Evolutionary conservation across 2,888 invertebrate species (phyloP).

Genomic region (Melanophora roralis): DNA sequence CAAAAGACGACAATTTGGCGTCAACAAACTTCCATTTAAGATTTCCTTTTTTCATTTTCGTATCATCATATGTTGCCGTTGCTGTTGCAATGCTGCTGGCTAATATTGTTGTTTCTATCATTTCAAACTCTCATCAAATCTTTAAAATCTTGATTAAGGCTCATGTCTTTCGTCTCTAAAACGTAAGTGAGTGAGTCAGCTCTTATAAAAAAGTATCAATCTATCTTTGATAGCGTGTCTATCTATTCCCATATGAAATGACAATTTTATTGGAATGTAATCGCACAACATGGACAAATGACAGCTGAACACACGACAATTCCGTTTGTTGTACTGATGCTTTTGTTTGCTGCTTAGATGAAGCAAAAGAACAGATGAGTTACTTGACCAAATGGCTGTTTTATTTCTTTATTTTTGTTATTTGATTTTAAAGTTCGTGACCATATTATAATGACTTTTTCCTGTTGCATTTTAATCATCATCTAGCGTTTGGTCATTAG

Average conservation of each 20-base stretch:
- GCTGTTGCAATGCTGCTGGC: not conserved
- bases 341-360: not conserved
- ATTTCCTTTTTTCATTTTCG: constrained; percentile 8
- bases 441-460: constrained; percentile 65
- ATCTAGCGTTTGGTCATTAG: constrained; percentile 9
- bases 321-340: constrained; percentile 13
- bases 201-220: constrained; percentile 40
- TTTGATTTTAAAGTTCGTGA: constrained; percentile 63
- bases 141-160: constrained; percentile 49
- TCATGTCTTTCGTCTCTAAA: constrained; percentile 29
- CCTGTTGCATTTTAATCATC: constrained; percentile 56
- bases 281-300: constrained; percentile 62
- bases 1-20: constrained; percentile 61
- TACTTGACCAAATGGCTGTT: constrained; percentile 2
- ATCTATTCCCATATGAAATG: constrained; percentile 58
- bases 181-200: not conserved
- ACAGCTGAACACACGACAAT: constrained; percentile 61
- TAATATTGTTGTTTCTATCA: constrained; percentile 5
- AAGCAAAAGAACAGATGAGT: constrained; percentile 21
- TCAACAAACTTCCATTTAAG: constrained; percentile 40
- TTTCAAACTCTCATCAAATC: constrained; percentile 36
- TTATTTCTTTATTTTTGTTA: not conserved
- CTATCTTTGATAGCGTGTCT: constrained; percentile 56
- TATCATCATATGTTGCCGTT: constrained; percentile 5
- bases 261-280: constrained; percentile 64